Base-by-base conservation (phyloP, 2,113 vertebrate genomes). In the Sprattus sprattus region DNA sequence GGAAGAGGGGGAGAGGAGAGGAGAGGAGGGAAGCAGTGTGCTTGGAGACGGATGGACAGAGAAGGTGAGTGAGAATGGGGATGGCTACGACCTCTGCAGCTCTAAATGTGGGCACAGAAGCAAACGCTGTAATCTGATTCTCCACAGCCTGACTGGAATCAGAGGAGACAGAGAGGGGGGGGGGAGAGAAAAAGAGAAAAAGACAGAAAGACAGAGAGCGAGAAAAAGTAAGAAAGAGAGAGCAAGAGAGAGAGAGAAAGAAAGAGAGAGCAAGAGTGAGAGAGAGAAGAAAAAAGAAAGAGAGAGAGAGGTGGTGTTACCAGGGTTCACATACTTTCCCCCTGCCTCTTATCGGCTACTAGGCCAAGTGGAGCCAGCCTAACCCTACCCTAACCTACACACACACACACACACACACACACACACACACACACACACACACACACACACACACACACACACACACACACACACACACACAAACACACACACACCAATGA, bases 131-230 rank as follows among this genome's bases (percentile, higher is more conserved):
- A 97, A 97, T 93, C 92, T 93, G 96, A 97, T 92, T 93, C 94
- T 93, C 95, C 95, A 96, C 64, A 97, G 96, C 95, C 95, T 96
- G 97, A 94, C 97, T 97, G 96, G 96, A 96, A 94, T 91, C 91
- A 94, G 81, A 67, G n/a, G 81, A 89, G 90, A 64, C 87, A 81
- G 82, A 83, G 32, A 82, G 85, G 82, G 71, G 85, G 82, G 85
- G 67, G 81, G 46, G 91, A 89, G 92, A 88, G 91, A 90, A 91
- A 95, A 80, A 90, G 93, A 94, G 87, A 91, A 93, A 84, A 88
- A 22, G 90, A 86, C 85, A 89, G 93, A 92, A 91, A 82, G 85
- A 67, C 84, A 71, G 49, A 81, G 22, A 28, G 9, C 32, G 64
- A 81, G 87, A 64, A 86, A 75, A 39, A 64, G 86, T 6, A 82